Evolutionary conservation across 2,797 vertebrate genomes (phyloP), one percentile per base, ranked within the genome.

Genomic region (Channallabes apus): DNA sequence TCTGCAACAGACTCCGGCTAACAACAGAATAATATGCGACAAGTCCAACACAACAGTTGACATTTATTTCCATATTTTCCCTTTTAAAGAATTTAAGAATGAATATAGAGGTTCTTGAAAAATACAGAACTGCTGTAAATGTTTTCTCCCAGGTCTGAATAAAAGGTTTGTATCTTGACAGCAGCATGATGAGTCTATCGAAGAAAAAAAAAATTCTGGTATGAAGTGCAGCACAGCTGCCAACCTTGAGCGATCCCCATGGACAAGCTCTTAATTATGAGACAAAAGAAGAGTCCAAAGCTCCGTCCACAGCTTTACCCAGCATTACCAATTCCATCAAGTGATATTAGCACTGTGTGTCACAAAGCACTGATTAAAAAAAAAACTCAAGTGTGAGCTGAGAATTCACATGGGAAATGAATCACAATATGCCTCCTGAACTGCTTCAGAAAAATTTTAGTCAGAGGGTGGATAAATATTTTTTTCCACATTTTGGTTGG

Each of bases 211-310:
- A 80, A 71, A 20, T 24, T 46, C 64, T 67, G 0, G 22, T 17
- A 41, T 54, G n/a, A 32, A 51, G 6, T 82, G 32, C 81, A 32
- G 41, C 67, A 67, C 68, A 79, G 58, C 54, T n/a, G 6, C 41
- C 79, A 27, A 78, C 29, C 65, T 79, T 41, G 18, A 67, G 32
- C 24, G 71, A 79, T 79, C 80, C 61, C 67, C 29, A 24, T 56
- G 67, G 77, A 58, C 9, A 24, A 35, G 56, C 71, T 71, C 86
- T 85, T 84, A 84, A 82, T 85, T 87, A 86, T 38, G 27, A 86
- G 78, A 82, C 72, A 82, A 80, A 87, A 85, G 71, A 78, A 51
- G 38, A 84, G 56, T 82, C 67, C 46, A 79, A 67, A 75, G 68
- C 68, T 15, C 17, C 2, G 58, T 64, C 58, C 18, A 15, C 15